Base-by-base conservation (phyloP, 2,797 vertebrate genomes). In the Notolabrus celidotus region DNA sequence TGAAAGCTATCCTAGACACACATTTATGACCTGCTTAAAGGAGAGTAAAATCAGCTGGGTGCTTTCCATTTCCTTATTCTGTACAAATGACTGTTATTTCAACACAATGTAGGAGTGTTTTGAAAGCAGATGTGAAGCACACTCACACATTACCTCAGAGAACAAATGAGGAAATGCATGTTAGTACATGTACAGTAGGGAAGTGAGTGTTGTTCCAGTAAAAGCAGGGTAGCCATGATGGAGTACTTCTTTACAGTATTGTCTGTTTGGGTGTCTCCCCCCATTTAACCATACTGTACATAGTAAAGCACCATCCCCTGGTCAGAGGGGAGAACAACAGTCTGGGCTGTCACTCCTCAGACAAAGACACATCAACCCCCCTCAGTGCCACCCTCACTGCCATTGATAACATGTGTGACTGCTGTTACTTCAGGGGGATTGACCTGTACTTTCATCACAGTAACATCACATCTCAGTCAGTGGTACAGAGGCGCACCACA, bases 261-360 rank as follows among this genome's bases (percentile, higher is more conserved):
- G 43, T 80, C 15, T 49, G 25, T 77, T 71, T 87, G 89, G 85
- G 87, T 90, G 89, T 89, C 81, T 87, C 79, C 81, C 79, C 81
- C 84, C 64, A 52, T 17, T 59, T 57, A 75, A 74, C 36, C 71
- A 47, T 5, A 70, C 47, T 62, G 77, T 71, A 69, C 74, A 75
- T 1, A 73, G 78, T 65, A 34, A 74, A 77, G 86, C 90, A 39
- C 90, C 90, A 74, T 69, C 90, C 65, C 1, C 69, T 88, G 90
- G 90, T 68, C 85, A 77, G 66, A 79, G 69, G 60, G 66, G 59
- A 51, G 86, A 89, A 89, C 80, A 52, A 67, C 92, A 90, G 91
- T 92, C 90, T 92, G 83, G 89, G 64, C 69, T 84, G 80, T 79
- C 80, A 82, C 62, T 67, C 69, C 34, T 57, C 69, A 90, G 82